These are phyloP conservation scores for Styela plicata DNA, from an alignment of 23 tunicate genomes.

Conservation along the genomic window DNA sequence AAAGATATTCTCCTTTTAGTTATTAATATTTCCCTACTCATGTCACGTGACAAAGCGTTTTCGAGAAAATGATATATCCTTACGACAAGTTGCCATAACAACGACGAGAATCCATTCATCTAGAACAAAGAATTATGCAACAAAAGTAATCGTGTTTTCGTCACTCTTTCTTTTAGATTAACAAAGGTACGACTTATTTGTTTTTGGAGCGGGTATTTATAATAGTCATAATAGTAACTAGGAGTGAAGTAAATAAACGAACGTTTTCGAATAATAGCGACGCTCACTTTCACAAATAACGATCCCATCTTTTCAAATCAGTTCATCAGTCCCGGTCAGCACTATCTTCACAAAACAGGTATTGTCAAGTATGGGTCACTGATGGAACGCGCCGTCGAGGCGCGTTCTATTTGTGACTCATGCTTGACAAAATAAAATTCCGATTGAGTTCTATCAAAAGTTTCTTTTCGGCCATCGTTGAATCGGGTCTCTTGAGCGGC, in stretches of 20 bases:
- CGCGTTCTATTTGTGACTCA: no score
- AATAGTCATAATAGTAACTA: not conserved
- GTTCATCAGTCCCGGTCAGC: no score
- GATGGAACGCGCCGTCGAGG: no score
- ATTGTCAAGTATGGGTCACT: no score
- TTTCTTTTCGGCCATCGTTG: no score
- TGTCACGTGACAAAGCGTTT: not conserved
- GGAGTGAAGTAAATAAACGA: not conserved
- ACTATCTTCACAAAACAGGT: no score
- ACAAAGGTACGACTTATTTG: not conserved
- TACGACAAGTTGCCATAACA: not conserved
- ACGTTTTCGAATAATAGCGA: not conserved
- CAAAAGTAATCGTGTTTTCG: not conserved
- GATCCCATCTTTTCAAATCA: no score
- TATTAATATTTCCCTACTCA: not conserved
- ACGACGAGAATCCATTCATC: not conserved
- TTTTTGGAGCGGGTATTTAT: not conserved
- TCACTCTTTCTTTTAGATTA: not conserved
- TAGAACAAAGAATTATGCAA: not conserved
- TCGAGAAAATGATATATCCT: not conserved
- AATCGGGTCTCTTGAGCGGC: no score
- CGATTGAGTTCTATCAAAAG: no score
- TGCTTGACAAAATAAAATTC: no score
- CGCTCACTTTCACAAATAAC: not conserved
- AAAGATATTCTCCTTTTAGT: no score